phyloP scores from a whole-genome alignment of 2,113 vertebrate genomes.

The Sciurus niger region DNA sequence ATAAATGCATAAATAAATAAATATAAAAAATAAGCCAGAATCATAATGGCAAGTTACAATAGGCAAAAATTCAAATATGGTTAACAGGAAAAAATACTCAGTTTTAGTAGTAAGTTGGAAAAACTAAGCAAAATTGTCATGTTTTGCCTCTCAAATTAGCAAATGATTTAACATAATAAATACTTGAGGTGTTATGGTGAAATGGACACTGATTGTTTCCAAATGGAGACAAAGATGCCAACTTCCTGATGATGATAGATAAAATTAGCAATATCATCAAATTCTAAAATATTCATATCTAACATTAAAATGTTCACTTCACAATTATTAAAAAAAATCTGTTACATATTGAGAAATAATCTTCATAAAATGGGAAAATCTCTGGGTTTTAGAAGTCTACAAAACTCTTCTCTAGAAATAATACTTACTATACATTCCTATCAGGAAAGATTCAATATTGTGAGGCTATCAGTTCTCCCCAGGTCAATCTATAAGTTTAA shows the following conservation, averaged over 20 bases:
- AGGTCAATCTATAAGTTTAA: too few species aligned
- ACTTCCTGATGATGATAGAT: not conserved
- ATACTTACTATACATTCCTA: not conserved
- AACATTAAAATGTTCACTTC: not conserved
- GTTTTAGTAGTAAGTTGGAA: not conserved
- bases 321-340: not conserved
- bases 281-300: slow-evolving; percentile 4
- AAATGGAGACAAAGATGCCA: not conserved
- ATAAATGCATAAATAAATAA: too few species aligned
- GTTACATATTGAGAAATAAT: slow-evolving; percentile 6
- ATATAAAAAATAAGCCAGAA: not conserved
- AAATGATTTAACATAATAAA: slow-evolving; percentile 10
- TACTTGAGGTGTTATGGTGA: not conserved
- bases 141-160: not conserved
- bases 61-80: not conserved
- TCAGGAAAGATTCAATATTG: not conserved
- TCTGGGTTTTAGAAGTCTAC: not conserved
- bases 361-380: not conserved
- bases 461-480: not conserved
- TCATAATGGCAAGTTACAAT: slow-evolving; percentile 34
- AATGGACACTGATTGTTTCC: not conserved
- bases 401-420: slow-evolving; percentile 33
- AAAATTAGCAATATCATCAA: not conserved
- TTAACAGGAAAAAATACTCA: not conserved
- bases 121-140: not conserved